Base-by-base conservation (phyloP, 2,888 invertebrate species). In the Junonia oenone region DNA sequence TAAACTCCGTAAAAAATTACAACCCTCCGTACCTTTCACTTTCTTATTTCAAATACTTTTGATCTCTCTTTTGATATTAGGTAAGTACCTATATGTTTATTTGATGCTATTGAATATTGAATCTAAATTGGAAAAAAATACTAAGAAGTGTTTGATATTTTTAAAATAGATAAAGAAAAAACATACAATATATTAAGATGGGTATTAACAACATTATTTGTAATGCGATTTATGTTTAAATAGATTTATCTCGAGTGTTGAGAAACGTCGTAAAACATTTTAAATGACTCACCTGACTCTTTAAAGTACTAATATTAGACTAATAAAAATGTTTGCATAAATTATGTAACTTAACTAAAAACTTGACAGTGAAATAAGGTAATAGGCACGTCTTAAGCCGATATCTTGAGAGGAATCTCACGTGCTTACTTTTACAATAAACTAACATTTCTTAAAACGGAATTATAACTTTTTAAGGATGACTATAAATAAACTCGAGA, bases 11-110 rank as follows among this genome's bases (percentile, higher is more conserved):
- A 67, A 71, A 59, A 59, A 56, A 55, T 49, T 48, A 56, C 52
- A 66, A 66, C 71, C 64, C 63, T 62, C 56, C 48, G 54, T 58
- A 55, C 57, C 51, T 55, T 58, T 55, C 56, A 49, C 52, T 51
- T 56, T 63, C 55, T 62, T 62, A 59, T 62, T 59, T 55, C 51
- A 52, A 77, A 71, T 73, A 75, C 78, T 78, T n/a, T 82, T 82
- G 81, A 85, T 85, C 81, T 83, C 79, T 73, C 81, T 76, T 82
- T 81, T 78, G 77, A 79, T 81, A 81, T 73, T 33, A 27, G 1
- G 0, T 72, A n/a, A n/a, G n/a, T n/a, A n/a, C n/a, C n/a, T n/a
- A 78, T 77, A 79, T 77, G 81, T 83, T 82, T 78, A 81, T 83
- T 81, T 81, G 47, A 38, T 49, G 49, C 45, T 73, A 22, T 22